Base-by-base conservation (phyloP, 2,113 vertebrate genomes). In the Oenanthe oenanthe region DNA sequence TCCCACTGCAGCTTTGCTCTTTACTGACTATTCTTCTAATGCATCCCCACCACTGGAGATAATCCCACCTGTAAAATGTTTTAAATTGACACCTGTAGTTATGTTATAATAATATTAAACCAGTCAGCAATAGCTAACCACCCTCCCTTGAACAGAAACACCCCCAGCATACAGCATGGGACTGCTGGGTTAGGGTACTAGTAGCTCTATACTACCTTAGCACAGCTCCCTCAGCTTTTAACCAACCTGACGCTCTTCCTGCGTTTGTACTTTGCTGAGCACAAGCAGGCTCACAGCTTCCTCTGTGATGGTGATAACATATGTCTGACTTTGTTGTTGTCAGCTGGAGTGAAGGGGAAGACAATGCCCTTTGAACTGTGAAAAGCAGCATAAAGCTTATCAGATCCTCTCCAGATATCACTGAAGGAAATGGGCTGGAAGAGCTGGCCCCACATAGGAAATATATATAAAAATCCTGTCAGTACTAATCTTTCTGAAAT, bases 341-440 rank as follows among this genome's bases (percentile, higher is more conserved):
- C 96, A 97, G 94, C 93, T 91, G 45, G 81, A 96, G 76, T 92
- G 96, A 94, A 96, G 95, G 91, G 95, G 96, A 97, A 97, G 97
- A 97, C 97, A 95, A 85, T 97, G 96, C 97, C 97, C 97, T 98
- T 75, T 98, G 97, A 98, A 97, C 98, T 66, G 58, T 82, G 93
- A 65, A 93, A 96, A 97, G 95, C 85, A 85, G 93, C 95, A 93
- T 94, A 95, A 95, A 95, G 96, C 97, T 98, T 98, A 98, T 98
- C 98, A 97, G 98, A 98, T 98, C 96, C 97, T 98, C 86, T 95
- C 95, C 98, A 98, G 98, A 97, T 97, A 98, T 95, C 95, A 93
- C 89, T 93, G 93, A 96, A 97, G 98, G 98, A 98, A 98, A 97
- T 84, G 75, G 89, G 96, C 86, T 88, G 89, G 85, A 96, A 97